A percentile compares a stretch with the other conserved stretches of the same genome.
These are phyloP conservation scores for Nanger granti DNA, from an alignment of 2,113 vertebrate genomes.

Conservation along the genomic window DNA sequence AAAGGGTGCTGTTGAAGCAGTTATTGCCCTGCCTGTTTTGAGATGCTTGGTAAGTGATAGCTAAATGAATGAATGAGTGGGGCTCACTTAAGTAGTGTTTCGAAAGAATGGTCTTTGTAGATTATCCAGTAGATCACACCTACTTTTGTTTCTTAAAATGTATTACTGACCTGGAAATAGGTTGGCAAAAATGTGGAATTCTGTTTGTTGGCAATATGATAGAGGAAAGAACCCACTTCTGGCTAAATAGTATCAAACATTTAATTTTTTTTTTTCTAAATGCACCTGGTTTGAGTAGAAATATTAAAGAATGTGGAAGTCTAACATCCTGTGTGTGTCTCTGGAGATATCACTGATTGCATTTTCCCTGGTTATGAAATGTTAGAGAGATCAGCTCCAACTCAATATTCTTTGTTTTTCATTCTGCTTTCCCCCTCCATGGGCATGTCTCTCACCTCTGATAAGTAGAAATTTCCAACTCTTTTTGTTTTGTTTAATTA, in stretches of 20 bases:
- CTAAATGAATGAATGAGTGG: background rate
- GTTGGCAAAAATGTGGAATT: background rate
- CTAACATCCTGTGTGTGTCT: background rate
- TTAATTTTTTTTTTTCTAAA: background rate
- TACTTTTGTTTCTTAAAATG: slow-evolving; percentile 2
- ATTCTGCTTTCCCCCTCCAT: background rate
- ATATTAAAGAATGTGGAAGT: background rate
- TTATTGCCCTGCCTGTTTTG: background rate
- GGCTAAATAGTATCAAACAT: background rate
- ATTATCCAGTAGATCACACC: background rate
- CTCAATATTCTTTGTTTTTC: slow-evolving; percentile 10
- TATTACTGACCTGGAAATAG: background rate
- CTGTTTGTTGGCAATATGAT: background rate
- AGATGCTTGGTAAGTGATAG: background rate
- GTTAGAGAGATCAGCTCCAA: background rate
- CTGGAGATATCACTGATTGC: background rate
- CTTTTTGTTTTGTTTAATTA: background rate
- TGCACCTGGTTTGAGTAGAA: background rate
- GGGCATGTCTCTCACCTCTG: background rate
- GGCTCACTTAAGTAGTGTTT: background rate
- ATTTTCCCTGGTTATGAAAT: background rate
- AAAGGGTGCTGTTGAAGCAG: background rate
- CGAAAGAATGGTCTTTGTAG: background rate
- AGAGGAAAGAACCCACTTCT: background rate
- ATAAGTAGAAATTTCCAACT: background rate